These are phyloP conservation scores for Cephalopholis sonnerati DNA, from an alignment of 2,113 vertebrate species.

Conservation along the genomic window DNA sequence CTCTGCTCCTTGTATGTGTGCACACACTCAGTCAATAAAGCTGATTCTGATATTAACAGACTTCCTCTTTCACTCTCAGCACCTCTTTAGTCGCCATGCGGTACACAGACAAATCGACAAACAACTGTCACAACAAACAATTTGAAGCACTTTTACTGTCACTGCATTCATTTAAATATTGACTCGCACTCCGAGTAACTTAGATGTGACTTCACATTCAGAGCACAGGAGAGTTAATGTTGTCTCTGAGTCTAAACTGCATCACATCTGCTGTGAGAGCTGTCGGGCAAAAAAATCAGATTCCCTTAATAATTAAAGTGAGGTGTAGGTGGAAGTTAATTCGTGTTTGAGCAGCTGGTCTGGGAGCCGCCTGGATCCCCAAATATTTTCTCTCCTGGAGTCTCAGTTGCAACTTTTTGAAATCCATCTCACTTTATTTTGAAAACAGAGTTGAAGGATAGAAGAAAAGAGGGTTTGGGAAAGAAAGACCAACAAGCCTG, in stretches of 20 bases:
- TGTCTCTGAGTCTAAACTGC: neutral
- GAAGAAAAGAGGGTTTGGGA: conserved; percentile 20
- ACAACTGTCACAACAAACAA: conserved; percentile 35
- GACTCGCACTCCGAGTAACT: neutral
- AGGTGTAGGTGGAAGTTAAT: conserved; percentile 31
- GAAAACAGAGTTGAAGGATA: conserved; percentile 16
- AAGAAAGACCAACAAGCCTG: conserved; percentile 37
- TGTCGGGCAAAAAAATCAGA: neutral
- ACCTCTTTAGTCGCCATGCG: neutral
- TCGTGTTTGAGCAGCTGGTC: conserved; percentile 61
- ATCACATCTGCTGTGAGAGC: conserved; percentile 10
- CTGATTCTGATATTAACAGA: neutral
- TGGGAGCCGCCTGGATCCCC: conserved; percentile 20
- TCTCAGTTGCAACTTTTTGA: conserved; percentile 23
- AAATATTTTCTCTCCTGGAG: conserved; percentile 25
- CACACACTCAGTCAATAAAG: neutral
- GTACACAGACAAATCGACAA: neutral
- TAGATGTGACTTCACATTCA: neutral
- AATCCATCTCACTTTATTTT: conserved; percentile 11
- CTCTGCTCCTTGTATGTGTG: no score
- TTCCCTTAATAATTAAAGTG: conserved; percentile 32
- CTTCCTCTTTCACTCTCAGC: neutral
- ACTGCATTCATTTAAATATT: neutral
- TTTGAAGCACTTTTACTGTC: neutral
- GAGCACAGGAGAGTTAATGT: conserved; percentile 5